Evolutionary conservation across 2,888 invertebrate species (phyloP), one percentile per base, ranked within the genome.

Genomic region (Tenthredo distinguenda): DNA sequence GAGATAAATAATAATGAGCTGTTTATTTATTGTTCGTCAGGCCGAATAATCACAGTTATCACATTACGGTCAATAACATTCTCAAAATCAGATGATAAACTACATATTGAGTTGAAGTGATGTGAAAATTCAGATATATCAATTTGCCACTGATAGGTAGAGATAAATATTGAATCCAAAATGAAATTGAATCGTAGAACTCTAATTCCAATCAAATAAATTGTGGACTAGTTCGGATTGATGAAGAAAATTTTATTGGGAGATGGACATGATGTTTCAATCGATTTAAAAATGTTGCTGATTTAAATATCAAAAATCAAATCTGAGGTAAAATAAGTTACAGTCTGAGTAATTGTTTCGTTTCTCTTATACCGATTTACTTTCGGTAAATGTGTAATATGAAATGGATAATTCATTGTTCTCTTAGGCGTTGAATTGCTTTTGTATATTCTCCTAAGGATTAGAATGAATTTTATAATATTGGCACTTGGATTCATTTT

Each of bases 401-500:
- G 26, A 47, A 76, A 26, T 43, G 21, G 3, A 21, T 47, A 26
- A 15, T 47, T 26, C 21, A 72, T 40, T 43, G 12, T 68, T 12
- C 34, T 68, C 26, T 18, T 37, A 31, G 74, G n/a, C 26, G 43
- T 43, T 31, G 18, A 21, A 47, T 43, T 76, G 10, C 26, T 76
- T 76, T 43, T 26, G 31, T 47, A 76, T 43, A 76, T 26, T 76
- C 15, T 40, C 5, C 15, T n/a, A 9, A 26, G 12, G 50, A 55
- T 50, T 31, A 77, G 40, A 77, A 34, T 77, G 55, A 50, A 18
- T 55, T 77, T 50, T 18, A 47, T 18, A 77, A 9, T 55, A 50
- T 77, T 77, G 50, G 77, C 76, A 77, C 77, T 55, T 9, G 55
- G 18, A 31, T 50, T 26, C 10, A 77, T 55, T 47, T 55, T 77